phyloP scores from a whole-genome alignment of 1,140 invertebrate genomes.

The Pissodes strobi region DNA sequence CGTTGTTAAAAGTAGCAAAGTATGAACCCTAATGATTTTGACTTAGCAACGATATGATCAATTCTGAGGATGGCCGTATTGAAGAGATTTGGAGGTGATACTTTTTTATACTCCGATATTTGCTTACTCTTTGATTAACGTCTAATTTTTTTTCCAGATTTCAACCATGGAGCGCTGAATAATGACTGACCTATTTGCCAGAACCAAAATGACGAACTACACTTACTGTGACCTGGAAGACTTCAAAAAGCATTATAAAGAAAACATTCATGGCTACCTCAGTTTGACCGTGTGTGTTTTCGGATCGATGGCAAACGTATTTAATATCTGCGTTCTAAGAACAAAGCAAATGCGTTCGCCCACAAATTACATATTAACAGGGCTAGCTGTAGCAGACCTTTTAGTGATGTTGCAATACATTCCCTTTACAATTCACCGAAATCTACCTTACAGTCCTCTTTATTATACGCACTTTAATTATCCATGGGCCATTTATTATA shows the following conservation, averaged over 20 bases:
- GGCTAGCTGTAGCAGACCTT: conserved; percentile 87
- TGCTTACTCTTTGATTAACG: too few species aligned
- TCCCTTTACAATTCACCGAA: conserved; percentile 82
- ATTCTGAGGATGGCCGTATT: too few species aligned
- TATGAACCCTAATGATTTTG: too few species aligned
- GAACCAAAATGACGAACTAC: conserved; percentile 18
- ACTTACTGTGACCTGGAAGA: conserved; percentile 32
- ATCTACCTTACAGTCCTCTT: conserved; percentile 63
- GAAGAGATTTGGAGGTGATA: too few species aligned
- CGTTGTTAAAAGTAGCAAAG: too few species aligned
- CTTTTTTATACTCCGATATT: too few species aligned
- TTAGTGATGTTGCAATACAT: conserved; percentile 94
- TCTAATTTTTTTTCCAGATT: too few species aligned
- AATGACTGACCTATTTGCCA: background rate
- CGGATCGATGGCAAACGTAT: conserved; percentile 90
- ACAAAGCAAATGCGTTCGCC: conserved; percentile 78
- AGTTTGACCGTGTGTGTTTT: conserved; percentile 81
- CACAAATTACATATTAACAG: conserved; percentile 84
- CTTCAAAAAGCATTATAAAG: conserved; percentile 29
- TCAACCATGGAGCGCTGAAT: background rate
- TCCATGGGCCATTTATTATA: conserved; percentile 78
- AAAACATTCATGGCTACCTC: conserved; percentile 34
- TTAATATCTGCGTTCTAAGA: conserved; percentile 93
- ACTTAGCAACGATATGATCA: too few species aligned
- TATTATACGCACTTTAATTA: conserved; percentile 70